Conservation (phyloP, 2,888 invertebrate genomes). For the Andrena praecox region DNA sequence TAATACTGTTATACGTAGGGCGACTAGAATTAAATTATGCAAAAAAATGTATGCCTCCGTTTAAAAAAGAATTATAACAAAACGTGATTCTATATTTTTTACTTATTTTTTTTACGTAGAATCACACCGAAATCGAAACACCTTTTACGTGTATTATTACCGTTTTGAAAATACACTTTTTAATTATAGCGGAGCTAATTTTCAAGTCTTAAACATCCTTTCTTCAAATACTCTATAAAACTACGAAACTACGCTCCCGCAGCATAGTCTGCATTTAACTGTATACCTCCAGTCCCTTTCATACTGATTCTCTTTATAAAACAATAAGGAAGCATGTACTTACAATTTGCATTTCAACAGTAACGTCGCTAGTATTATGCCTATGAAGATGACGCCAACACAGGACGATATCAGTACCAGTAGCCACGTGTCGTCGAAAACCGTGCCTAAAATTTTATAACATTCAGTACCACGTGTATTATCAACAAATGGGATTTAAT, state of each 20-base stretch:
- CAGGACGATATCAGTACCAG: constrained; percentile 92
- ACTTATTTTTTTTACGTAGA: no score
- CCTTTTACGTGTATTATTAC: no score
- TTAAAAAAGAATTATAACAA: no score
- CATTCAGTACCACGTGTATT: neutral
- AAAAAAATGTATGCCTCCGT: no score
- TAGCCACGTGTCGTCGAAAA: constrained; percentile 93
- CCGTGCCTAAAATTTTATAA: constrained; percentile 84
- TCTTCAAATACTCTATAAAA: neutral
- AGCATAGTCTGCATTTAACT: neutral
- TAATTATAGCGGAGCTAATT: no score
- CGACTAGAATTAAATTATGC: no score
- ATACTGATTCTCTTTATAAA: neutral
- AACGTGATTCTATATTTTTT: no score
- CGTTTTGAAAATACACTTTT: no score
- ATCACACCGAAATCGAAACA: no score
- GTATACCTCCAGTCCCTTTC: no score
- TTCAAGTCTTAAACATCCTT: no score
- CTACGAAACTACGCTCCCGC: neutral
- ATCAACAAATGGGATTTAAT: neutral
- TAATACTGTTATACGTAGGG: no score
- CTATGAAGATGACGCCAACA: constrained; percentile 92
- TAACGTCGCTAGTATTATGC: constrained; percentile 91
- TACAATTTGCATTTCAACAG: constrained; percentile 94
- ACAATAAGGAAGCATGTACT: constrained; percentile 82